These are phyloP conservation scores for Tipula confusa DNA, from an alignment of 2,888 invertebrate species.

Conservation along the genomic window DNA sequence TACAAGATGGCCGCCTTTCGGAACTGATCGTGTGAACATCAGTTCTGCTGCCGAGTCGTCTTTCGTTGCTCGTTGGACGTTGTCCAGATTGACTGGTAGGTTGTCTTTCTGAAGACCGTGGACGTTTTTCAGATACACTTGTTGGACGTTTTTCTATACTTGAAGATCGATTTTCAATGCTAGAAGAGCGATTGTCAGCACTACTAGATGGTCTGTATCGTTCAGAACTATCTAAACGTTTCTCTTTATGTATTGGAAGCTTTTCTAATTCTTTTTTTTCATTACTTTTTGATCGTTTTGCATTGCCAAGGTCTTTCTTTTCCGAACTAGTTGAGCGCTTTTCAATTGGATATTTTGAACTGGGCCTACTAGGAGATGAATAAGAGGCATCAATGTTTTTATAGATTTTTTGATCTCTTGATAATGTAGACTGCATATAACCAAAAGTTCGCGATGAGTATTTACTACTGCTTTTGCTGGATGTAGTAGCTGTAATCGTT, in stretches of 20 bases:
- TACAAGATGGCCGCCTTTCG: not conserved
- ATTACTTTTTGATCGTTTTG: not conserved
- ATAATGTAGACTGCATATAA: constrained; percentile 59
- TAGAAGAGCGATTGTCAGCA: not conserved
- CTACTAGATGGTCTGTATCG: not conserved
- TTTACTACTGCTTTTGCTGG: constrained; percentile 37
- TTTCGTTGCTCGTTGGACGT: not conserved
- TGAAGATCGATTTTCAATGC: not conserved
- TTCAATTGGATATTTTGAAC: not conserved
- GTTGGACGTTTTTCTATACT: not conserved
- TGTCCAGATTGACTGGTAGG: not conserved
- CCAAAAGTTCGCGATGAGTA: constrained; percentile 47
- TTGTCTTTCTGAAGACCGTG: not conserved
- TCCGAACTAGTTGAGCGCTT: not conserved
- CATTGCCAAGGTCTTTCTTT: not conserved
- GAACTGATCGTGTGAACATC: not conserved
- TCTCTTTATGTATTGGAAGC: not conserved
- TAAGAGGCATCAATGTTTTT: constrained; percentile 36
- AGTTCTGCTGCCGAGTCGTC: not conserved
- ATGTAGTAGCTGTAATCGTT: constrained; percentile 29
- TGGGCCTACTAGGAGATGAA: not conserved
- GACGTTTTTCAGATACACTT: not conserved
- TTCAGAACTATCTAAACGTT: not conserved
- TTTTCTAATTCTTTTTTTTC: not conserved
- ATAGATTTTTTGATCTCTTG: constrained; percentile 55